These are phyloP conservation scores for Euura lappo DNA, from an alignment of 1,140 invertebrate species.

Conservation along the genomic window DNA sequence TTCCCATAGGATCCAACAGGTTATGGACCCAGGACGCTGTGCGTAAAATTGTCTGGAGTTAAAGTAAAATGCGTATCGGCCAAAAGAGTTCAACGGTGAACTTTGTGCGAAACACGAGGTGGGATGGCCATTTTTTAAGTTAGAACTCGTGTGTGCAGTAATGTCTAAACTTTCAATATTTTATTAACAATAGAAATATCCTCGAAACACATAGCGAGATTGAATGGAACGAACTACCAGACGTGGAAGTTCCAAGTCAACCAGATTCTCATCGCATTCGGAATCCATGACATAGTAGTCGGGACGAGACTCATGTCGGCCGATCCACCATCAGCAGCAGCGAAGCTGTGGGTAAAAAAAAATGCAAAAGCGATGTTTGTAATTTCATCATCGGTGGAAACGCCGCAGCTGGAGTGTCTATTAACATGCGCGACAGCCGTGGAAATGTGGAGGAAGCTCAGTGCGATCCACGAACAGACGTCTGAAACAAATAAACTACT, in stretches of 20 bases:
- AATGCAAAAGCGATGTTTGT: slow-evolving; percentile 17
- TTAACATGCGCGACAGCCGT: slow-evolving; percentile 11
- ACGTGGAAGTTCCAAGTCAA: neutral
- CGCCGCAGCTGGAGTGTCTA: slow-evolving; percentile 13
- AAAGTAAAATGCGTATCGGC: too few relatives aligned
- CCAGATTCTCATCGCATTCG: neutral
- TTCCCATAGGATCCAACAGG: too few relatives aligned
- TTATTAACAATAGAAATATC: too few relatives aligned
- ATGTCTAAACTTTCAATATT: too few relatives aligned
- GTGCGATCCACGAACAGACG: slow-evolving; percentile 12
- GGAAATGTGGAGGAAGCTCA: slow-evolving; percentile 21
- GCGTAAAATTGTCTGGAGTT: too few relatives aligned
- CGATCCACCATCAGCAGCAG: neutral
- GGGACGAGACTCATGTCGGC: neutral
- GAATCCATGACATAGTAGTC: neutral
- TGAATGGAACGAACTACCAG: neutral
- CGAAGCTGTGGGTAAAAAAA: slow-evolving; percentile 16
- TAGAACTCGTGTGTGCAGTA: too few relatives aligned
- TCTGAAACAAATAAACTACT: slow-evolving; percentile 12
- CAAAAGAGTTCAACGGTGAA: too few relatives aligned
- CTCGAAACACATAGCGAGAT: neutral
- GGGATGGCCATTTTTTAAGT: too few relatives aligned
- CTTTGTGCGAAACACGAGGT: too few relatives aligned
- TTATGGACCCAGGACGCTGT: too few relatives aligned
- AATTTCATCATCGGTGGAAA: neutral